A percentile compares a stretch with the other conserved stretches of the same genome.
Evolutionary conservation across 2,797 vertebrate genomes (phyloP).

Genomic region (Macrochelys suwanniensis): DNA sequence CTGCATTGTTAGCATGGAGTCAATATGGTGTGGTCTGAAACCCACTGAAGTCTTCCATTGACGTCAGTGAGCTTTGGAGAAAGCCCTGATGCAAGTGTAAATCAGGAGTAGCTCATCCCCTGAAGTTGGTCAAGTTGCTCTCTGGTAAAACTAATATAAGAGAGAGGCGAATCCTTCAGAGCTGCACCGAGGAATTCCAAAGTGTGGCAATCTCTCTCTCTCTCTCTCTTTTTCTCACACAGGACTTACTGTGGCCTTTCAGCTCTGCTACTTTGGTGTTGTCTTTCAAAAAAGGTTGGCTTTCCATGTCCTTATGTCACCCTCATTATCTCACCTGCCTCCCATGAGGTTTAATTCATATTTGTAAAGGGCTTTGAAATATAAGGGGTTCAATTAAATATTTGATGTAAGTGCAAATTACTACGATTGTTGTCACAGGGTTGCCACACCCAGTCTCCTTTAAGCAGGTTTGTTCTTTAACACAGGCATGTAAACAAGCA

Average conservation of each 20-base stretch:
- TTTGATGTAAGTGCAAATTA: not conserved
- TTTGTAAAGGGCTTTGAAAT: constrained; percentile 7
- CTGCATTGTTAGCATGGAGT: not conserved
- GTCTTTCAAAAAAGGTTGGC: not conserved
- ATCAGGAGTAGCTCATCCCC: not conserved
- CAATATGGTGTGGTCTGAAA: not conserved
- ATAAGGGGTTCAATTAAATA: not conserved
- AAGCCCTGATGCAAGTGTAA: not conserved
- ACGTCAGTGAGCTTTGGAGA: not conserved
- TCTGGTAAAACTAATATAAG: not conserved
- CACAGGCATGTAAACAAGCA: not conserved
- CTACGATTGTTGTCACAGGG: not conserved
- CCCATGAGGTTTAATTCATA: not conserved
- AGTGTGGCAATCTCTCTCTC: not conserved
- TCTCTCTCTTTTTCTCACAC: not conserved
- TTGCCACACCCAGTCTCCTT: not conserved
- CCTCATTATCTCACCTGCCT: not conserved
- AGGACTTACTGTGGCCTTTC: not conserved
- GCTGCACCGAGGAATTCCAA: not conserved
- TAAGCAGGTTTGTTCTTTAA: not conserved
- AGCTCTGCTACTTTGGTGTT: not conserved
- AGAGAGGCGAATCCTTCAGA: not conserved
- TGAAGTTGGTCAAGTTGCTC: not conserved
- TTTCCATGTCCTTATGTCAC: not conserved
- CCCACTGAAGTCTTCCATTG: not conserved